Evolutionary conservation across 2,113 vertebrate species (phyloP), one percentile per base, ranked within the genome.

Genomic region (Leucosticte australis): DNA sequence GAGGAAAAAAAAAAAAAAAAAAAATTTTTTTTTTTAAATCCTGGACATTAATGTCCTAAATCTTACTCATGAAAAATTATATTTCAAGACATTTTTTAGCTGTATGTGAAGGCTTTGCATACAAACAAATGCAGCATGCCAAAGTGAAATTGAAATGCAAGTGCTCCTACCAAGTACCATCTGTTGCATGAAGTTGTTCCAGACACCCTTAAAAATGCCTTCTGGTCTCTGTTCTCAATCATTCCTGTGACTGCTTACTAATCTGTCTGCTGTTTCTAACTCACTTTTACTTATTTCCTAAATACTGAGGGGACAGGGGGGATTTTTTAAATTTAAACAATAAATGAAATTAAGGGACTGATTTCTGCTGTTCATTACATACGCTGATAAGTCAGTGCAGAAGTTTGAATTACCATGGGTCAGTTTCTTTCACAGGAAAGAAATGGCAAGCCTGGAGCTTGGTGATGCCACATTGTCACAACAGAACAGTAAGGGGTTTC

Each of bases 181-280:
- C 94, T 97, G 96, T 79, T 94, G 71, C 67, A 69, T 41, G 41
- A 93, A 87, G 37, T 85, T 2, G 2, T 94, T 91, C 90, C 96
- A 96, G 79, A 73, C 42, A 91, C 28, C 15, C 65, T 53, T 57
- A 75, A 62, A 94, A 89, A 85, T 79, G 67, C 92, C 77, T 91
- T 92, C 90, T 96, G 92, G 49, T 88, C 62, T 83, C 91, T 89
- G 79, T 42, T 93, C 76, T 86, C 55, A 93, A 78, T 64, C 50
- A 69, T 93, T 74, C 27, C 33, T 67, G 30, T 86, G 44, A 57
- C 50, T 90, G 63, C 26, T 83, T 85, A 21, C 70, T 83, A 62
- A 64, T 76, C 20, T 80, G 7, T 62, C 50, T 80, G 46, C 39
- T 69, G 59, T 82, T 92, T 69, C 53, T 83, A 86, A 53, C 16